A percentile compares a stretch with the other conserved stretches of the same genome.
Conservation (phyloP, 2,888 invertebrate genomes). For the Nephrotoma guestfalica region DNA sequence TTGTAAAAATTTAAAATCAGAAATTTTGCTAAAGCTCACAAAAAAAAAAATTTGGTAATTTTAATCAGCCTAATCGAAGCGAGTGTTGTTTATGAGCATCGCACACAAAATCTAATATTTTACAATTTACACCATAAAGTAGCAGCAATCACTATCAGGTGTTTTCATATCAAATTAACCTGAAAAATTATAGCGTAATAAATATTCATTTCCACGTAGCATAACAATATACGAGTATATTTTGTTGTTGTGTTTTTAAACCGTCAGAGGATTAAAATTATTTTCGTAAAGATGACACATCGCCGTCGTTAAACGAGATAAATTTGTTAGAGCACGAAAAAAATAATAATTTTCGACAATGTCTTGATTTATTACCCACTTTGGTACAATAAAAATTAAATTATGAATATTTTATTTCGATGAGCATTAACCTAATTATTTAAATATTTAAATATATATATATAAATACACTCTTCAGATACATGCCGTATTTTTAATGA, state of each 20-base stretch:
- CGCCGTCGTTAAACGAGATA: background rate
- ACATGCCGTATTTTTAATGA: background rate
- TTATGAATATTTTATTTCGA: background rate
- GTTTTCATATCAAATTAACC: background rate
- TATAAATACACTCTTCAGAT: background rate
- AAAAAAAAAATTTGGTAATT: background rate
- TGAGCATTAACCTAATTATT: background rate
- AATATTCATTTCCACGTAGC: background rate
- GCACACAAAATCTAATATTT: background rate
- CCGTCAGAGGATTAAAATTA: background rate
- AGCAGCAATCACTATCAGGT: background rate
- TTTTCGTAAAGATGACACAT: background rate
- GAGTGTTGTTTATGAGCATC: background rate
- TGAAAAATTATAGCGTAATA: background rate
- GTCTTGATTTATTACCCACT: background rate
- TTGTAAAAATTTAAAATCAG: no score
- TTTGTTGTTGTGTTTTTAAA: background rate
- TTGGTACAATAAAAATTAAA: background rate
- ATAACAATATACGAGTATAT: background rate
- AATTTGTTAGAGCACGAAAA: background rate
- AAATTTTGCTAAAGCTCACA: no score
- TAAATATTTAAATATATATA: background rate
- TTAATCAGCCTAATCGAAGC: background rate
- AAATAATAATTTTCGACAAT: background rate
- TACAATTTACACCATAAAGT: background rate